phyloP scores from a whole-genome alignment of 1,140 invertebrate species.

The Venustaconcha ellipsiformis region DNA sequence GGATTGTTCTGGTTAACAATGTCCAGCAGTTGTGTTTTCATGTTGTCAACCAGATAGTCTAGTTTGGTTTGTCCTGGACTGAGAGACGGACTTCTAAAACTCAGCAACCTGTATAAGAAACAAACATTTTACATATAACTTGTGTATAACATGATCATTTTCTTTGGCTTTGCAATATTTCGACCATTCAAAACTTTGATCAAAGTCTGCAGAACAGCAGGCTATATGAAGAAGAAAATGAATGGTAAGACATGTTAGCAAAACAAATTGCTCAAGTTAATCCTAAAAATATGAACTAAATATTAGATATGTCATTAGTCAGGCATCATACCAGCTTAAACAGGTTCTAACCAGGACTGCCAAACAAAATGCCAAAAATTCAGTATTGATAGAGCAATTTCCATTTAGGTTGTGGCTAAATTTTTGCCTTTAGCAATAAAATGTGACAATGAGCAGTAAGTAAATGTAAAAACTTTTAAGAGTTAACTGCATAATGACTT shows the following conservation, averaged over 20 bases:
- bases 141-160: neutral
- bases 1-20: constrained; percentile 52
- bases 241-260: neutral
- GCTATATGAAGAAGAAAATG: neutral
- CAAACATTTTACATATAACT: neutral
- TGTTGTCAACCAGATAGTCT: constrained; percentile 39
- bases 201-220: neutral
- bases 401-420: too few species aligned
- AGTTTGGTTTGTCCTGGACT: constrained; percentile 23
- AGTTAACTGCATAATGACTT: too few species aligned
- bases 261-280: neutral
- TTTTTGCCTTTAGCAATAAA: too few species aligned
- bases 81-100: neutral
- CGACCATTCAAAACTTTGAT: neutral
- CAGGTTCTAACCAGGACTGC: too few species aligned
- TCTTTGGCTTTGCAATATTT: neutral
- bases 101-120: constrained; percentile 12
- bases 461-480: too few species aligned
- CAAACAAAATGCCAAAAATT: too few species aligned
- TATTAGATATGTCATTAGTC: too few species aligned
- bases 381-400: too few species aligned
- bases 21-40: constrained; percentile 27
- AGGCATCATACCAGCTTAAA: too few species aligned
- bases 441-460: too few species aligned
- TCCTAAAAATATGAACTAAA: neutral